phyloP scores from a whole-genome alignment of 2,888 invertebrate species.

The Apodemia duryi region DNA sequence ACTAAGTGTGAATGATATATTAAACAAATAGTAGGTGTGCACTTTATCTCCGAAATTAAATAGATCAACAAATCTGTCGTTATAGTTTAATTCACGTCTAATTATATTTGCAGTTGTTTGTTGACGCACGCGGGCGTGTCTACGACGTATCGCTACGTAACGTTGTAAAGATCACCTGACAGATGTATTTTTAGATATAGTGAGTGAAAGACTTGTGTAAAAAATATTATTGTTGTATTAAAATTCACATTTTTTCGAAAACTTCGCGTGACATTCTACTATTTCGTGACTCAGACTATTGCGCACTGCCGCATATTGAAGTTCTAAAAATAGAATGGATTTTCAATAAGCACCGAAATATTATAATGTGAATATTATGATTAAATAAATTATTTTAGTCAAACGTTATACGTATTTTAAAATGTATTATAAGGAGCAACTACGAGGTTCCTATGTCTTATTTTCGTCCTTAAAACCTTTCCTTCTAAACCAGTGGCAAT shows the following conservation, averaged over 20 bases:
- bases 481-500: too few relatives aligned
- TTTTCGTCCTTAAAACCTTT: too few relatives aligned
- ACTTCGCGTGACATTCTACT: background rate
- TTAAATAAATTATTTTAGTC: too few relatives aligned
- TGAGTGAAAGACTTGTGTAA: constrained; percentile 28
- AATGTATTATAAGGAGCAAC: too few relatives aligned
- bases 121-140: constrained; percentile 63
- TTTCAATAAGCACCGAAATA: too few relatives aligned
- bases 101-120: constrained; percentile 45
- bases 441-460: too few relatives aligned
- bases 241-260: background rate
- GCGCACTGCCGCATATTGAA: background rate
- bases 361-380: too few relatives aligned
- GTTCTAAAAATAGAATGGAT: background rate
- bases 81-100: constrained; percentile 39
- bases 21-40: constrained; percentile 1
- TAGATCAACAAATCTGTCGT: constrained; percentile 33
- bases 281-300: background rate
- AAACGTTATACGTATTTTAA: too few relatives aligned
- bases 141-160: constrained; percentile 41
- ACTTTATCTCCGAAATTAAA: background rate
- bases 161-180: constrained; percentile 40
- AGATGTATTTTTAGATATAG: constrained; percentile 48
- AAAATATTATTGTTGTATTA: background rate
- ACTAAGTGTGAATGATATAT: constrained; percentile 2